phyloP scores from a whole-genome alignment of 92 coral and sea anemone species.

The Palythoa grandiflora region DNA sequence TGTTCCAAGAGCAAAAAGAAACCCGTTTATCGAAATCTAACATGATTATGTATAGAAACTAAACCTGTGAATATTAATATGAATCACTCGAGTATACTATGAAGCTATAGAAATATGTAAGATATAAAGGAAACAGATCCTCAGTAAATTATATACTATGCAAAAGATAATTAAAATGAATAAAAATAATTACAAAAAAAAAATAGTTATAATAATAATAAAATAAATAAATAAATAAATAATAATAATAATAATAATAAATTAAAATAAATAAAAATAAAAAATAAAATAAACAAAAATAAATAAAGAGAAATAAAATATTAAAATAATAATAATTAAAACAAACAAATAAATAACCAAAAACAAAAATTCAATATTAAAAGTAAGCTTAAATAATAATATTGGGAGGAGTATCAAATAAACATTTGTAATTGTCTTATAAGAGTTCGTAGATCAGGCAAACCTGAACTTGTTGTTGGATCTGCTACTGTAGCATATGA shows the following conservation, averaged over 20 bases:
- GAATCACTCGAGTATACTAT: background rate
- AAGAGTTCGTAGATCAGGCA: conserved; percentile 29
- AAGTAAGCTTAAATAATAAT: background rate
- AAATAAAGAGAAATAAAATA: too few relatives aligned
- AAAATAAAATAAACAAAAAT: too few relatives aligned
- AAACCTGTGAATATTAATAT: background rate
- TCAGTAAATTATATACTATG: background rate
- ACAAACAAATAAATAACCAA: background rate
- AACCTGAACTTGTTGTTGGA: conserved; percentile 22
- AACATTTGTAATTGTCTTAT: conserved; percentile 52
- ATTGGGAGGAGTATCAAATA: background rate
- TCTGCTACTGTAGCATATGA: conserved; percentile 29
- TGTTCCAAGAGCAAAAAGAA: background rate
- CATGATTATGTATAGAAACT: background rate
- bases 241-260: background rate
- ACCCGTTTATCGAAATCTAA: background rate
- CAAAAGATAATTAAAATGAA: conserved; percentile 1
- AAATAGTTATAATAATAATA: too few relatives aligned
- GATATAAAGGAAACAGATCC: background rate
- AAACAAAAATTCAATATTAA: background rate
- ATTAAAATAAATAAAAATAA: too few relatives aligned
- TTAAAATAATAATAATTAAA: too few relatives aligned
- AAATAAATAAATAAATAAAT: background rate
- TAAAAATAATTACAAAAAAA: background rate
- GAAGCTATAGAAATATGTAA: background rate